Evolutionary conservation across 37 sponge, comb jelly and placozoan species (phyloP).

Genomic region (Axinella damicornis): DNA sequence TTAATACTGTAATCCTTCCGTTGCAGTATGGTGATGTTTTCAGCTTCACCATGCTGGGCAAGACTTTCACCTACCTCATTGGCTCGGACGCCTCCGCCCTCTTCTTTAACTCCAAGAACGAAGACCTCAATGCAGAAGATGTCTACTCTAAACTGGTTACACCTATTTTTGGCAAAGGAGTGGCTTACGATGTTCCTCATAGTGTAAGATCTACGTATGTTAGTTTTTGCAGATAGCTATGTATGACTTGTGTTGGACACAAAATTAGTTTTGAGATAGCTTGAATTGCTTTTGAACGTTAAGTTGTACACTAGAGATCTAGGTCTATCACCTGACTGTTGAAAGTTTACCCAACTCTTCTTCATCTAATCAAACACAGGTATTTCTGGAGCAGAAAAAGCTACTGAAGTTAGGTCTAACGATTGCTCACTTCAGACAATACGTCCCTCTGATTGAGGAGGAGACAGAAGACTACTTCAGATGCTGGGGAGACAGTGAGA

Average conservation of each 20-base stretch:
- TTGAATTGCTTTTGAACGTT: too few relatives aligned
- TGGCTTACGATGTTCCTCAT: constrained; percentile 88
- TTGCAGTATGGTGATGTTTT: constrained; percentile 85
- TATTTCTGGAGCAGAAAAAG: constrained; percentile 93
- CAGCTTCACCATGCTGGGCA: constrained; percentile 89
- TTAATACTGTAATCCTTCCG: too few relatives aligned
- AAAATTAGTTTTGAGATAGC: too few relatives aligned
- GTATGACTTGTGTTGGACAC: too few relatives aligned
- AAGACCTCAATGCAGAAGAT: constrained; percentile 89
- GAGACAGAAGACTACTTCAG: constrained; percentile 81
- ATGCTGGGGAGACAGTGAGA: constrained; percentile 77
- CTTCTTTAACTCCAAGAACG: constrained; percentile 89
- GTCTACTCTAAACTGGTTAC: constrained; percentile 82
- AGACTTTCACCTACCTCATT: constrained; percentile 87
- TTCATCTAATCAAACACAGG: constrained; percentile 16
- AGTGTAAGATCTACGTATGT: too few relatives aligned
- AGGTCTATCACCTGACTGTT: too few relatives aligned
- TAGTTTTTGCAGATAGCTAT: too few relatives aligned
- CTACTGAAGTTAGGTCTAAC: constrained; percentile 88
- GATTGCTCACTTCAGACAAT: constrained; percentile 72
- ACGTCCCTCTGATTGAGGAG: constrained; percentile 79
- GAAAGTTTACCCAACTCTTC: neutral
- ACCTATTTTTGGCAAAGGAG: constrained; percentile 93
- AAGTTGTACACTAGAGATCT: neutral
- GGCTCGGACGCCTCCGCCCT: constrained; percentile 72